Percentiles rank a stretch among this genome's conserved stretches.
phyloP scores from a whole-genome alignment of 2,797 vertebrate species.

The Avahi laniger region DNA sequence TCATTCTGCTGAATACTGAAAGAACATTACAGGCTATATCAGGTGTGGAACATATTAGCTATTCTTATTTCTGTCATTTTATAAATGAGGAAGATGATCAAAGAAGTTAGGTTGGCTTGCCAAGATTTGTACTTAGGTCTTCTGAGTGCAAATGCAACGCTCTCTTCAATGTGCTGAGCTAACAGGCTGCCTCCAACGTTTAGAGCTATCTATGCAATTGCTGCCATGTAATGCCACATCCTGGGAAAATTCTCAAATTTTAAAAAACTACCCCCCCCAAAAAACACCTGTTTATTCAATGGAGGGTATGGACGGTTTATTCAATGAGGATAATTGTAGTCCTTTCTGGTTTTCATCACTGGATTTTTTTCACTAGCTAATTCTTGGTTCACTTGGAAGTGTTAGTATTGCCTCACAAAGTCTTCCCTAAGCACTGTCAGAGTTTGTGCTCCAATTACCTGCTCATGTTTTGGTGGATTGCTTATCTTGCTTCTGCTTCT shows the following conservation, averaged over 20 bases:
- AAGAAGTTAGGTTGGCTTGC: not conserved
- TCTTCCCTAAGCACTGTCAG: slow-evolving; percentile 57
- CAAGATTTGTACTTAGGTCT: slow-evolving; percentile 19
- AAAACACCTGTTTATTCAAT: slow-evolving; percentile 16
- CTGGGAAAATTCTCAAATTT: slow-evolving; percentile 63
- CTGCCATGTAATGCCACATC: slow-evolving; percentile 44
- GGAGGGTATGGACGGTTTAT: not conserved
- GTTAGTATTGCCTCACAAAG: slow-evolving; percentile 48
- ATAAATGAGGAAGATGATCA: not conserved
- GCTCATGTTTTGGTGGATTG: slow-evolving; percentile 63
- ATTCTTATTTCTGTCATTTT: not conserved
- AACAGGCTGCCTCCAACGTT: not conserved
- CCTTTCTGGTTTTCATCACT: slow-evolving; percentile 38
- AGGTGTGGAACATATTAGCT: not conserved
- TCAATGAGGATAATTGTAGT: slow-evolving; percentile 29
- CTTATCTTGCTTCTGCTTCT: slow-evolving; percentile 67
- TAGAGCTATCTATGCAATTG: slow-evolving; percentile 27
- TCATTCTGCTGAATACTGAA: slow-evolving; percentile 1
- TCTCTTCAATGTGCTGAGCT: not conserved
- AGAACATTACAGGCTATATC: not conserved
- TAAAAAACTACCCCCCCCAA: slow-evolving; percentile 3
- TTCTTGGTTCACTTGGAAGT: slow-evolving; percentile 63
- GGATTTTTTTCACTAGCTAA: not conserved
- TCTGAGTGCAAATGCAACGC: not conserved
- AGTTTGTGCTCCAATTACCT: slow-evolving; percentile 66